Percentiles rank a stretch among this genome's conserved stretches.
Conservation (phyloP, 2,797 vertebrate genomes). For the Ctenochaetus hawaiiensis region DNA sequence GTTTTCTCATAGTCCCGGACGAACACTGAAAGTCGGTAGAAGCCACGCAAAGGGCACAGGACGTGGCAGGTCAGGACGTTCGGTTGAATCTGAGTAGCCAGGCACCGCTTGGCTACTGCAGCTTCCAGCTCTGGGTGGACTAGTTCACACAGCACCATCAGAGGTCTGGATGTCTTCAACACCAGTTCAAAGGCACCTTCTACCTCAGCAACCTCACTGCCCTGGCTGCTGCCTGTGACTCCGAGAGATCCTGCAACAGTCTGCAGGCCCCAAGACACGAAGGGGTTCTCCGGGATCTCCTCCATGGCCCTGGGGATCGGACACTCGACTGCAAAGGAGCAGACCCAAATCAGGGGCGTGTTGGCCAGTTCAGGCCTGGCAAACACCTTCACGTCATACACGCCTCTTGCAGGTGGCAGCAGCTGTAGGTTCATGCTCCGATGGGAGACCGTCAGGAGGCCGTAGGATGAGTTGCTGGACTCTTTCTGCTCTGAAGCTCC, state of each 20-base stretch:
- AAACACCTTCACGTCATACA: constrained; percentile 87
- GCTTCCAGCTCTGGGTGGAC: constrained; percentile 76
- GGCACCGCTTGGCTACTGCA: constrained; percentile 81
- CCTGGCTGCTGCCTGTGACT: constrained; percentile 73
- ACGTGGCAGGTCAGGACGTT: constrained; percentile 81
- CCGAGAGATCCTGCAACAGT: constrained; percentile 73
- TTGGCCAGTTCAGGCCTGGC: constrained; percentile 72
- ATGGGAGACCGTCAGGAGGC: constrained; percentile 80
- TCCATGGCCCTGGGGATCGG: constrained; percentile 69
- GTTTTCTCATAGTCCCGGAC: constrained; percentile 82
- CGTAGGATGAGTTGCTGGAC: constrained; percentile 68
- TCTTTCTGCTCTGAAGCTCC: constrained; percentile 68
- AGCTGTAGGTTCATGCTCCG: constrained; percentile 84
- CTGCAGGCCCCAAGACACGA: constrained; percentile 86
- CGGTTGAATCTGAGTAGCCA: constrained; percentile 85
- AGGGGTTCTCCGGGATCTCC: constrained; percentile 86
- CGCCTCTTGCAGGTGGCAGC: constrained; percentile 78
- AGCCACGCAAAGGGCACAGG: constrained; percentile 83
- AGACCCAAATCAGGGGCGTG: constrained; percentile 84
- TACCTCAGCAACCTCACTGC: constrained; percentile 72
- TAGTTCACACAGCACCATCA: constrained; percentile 84
- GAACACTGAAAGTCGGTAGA: constrained; percentile 86
- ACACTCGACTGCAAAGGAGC: constrained; percentile 87
- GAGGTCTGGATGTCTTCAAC: constrained; percentile 79
- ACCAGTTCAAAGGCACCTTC: constrained; percentile 71